These are phyloP conservation scores for Dolichoris vasculosae DNA, from an alignment of 1,140 invertebrate genomes.

Conservation along the genomic window DNA sequence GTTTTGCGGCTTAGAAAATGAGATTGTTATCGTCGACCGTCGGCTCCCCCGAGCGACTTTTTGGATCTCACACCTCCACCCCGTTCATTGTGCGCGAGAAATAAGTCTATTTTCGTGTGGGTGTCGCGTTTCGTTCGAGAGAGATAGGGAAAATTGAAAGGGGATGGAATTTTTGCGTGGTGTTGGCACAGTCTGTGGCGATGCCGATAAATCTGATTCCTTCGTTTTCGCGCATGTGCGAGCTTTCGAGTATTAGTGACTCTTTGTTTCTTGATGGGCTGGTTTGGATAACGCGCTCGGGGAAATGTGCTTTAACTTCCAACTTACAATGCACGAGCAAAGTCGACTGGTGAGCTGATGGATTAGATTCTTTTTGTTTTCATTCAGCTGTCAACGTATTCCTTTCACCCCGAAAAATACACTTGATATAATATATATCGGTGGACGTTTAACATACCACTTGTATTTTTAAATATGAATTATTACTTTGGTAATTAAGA, in stretches of 20 bases:
- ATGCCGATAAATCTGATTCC: conserved; percentile 44
- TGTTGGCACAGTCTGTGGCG: conserved; percentile 22
- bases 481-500: no score
- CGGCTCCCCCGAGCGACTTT: conserved; percentile 8
- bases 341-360: neutral
- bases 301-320: neutral
- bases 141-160: conserved; percentile 32
- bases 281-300: neutral
- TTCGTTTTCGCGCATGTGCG: neutral
- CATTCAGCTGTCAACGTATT: neutral
- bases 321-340: neutral
- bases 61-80: conserved; percentile 5
- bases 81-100: conserved; percentile 38
- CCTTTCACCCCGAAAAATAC: neutral
- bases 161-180: neutral
- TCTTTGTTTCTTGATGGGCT: conserved; percentile 44
- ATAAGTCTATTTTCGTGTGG: conserved; percentile 49
- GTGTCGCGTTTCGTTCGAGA: neutral
- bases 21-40: conserved; percentile 44
- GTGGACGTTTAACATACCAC: no score
- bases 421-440: no score
- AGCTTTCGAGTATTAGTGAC: conserved; percentile 37
- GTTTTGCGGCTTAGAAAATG: conserved; percentile 52
- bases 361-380: neutral
- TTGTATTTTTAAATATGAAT: no score